These are phyloP conservation scores for Drosophila tanythrix DNA, from an alignment of 2,888 invertebrate genomes.

Conservation along the genomic window DNA sequence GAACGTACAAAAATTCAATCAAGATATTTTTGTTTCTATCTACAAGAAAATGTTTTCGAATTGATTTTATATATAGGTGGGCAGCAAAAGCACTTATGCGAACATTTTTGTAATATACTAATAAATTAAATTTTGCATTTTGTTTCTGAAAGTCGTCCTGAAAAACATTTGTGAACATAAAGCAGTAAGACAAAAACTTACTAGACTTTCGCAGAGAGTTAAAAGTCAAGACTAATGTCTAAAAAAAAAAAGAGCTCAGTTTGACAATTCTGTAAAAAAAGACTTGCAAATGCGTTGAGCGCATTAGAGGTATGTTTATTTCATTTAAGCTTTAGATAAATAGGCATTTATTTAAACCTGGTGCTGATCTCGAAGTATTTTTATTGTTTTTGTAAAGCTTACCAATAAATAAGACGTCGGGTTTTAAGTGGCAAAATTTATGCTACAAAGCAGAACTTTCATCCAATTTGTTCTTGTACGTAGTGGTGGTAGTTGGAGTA, in stretches of 20 bases:
- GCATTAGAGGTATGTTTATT: too few relatives aligned
- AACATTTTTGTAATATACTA: neutral
- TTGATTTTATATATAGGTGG: conserved; percentile 7
- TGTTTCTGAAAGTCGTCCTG: conserved; percentile 6
- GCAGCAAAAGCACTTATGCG: conserved; percentile 13
- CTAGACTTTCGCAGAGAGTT: conserved; percentile 3
- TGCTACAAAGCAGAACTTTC: too few relatives aligned
- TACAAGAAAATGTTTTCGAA: neutral
- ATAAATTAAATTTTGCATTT: conserved; percentile 2
- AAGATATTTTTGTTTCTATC: neutral
- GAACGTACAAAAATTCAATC: too few relatives aligned
- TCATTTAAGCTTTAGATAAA: neutral
- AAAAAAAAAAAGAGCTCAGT: neutral
- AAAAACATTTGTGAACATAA: conserved; percentile 33
- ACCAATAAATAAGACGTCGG: neutral
- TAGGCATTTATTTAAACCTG: too few relatives aligned
- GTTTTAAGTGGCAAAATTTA: too few relatives aligned
- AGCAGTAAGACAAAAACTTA: conserved; percentile 1
- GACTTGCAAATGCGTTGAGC: accelerated
- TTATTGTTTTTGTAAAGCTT: neutral
- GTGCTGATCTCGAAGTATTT: neutral
- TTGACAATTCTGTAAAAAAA: neutral
- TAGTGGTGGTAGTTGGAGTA: too few relatives aligned
- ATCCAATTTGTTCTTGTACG: too few relatives aligned
- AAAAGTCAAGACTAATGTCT: conserved; percentile 24